These are phyloP conservation scores for Brachionus paranguensis DNA, from an alignment of 1,140 invertebrate species.

Conservation along the genomic window DNA sequence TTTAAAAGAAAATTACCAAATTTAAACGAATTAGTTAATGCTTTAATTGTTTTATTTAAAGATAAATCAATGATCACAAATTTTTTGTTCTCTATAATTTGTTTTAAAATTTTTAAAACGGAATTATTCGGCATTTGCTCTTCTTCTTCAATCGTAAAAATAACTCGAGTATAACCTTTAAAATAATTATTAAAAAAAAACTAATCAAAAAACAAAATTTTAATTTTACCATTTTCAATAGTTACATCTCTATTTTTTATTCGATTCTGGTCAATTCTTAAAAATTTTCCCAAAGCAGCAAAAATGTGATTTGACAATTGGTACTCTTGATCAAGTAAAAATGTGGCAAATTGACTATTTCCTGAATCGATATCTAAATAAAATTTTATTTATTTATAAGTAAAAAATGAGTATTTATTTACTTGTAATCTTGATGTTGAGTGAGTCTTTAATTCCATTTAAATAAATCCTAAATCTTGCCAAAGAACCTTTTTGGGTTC, in stretches of 20 bases:
- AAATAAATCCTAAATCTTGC: conserved; percentile 23
- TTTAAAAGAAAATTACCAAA: background rate
- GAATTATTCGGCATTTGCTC: background rate
- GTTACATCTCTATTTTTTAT: background rate
- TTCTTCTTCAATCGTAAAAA: background rate
- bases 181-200: background rate
- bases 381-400: background rate
- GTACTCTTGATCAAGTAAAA: conserved; percentile 1
- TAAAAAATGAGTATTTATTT: background rate
- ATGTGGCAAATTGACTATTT: background rate
- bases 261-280: background rate
- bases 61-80: background rate
- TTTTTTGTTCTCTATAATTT: conserved; percentile 15
- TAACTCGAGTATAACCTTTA: background rate
- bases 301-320: background rate
- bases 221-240: background rate
- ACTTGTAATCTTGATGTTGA: conserved; percentile 14
- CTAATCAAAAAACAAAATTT: background rate
- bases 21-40: conserved; percentile 2
- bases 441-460: conserved; percentile 8
- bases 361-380: conserved; percentile 6
- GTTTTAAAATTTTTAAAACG: background rate
- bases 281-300: conserved; percentile 18
- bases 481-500: background rate
- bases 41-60: background rate